Percentiles rank a stretch among this genome's conserved stretches.
Evolutionary conservation across 2,888 invertebrate species (phyloP).

Genomic region (Chalcosyrphus nemorum): DNA sequence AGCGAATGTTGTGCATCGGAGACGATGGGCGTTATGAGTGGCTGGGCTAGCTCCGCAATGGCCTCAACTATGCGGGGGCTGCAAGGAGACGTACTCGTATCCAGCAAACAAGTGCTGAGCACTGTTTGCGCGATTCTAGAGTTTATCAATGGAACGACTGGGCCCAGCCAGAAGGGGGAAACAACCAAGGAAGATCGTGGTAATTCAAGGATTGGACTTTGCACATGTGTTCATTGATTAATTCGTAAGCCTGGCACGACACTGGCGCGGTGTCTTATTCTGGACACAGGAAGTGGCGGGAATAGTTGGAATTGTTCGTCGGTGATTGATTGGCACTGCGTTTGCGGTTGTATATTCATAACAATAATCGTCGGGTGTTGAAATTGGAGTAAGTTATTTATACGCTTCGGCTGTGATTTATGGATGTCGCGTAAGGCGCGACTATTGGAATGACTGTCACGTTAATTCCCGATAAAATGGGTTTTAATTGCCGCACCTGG

Average conservation of each 20-base stretch:
- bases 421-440: constrained; percentile 71
- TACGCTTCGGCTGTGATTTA: constrained; percentile 60
- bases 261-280: constrained; percentile 70
- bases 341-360: constrained; percentile 53
- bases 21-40: constrained; percentile 67
- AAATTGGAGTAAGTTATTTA: constrained; percentile 72
- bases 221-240: constrained; percentile 63
- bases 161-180: constrained; percentile 2
- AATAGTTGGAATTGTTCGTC: constrained; percentile 64
- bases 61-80: neutral
- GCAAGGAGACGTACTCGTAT: constrained; percentile 22
- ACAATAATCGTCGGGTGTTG: constrained; percentile 63
- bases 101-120: constrained; percentile 59
- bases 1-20: constrained; percentile 66
- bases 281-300: constrained; percentile 65
- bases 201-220: constrained; percentile 70
- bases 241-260: constrained; percentile 70
- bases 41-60: constrained; percentile 6
- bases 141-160: constrained; percentile 59
- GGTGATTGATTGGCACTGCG: constrained; percentile 66
- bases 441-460: constrained; percentile 65
- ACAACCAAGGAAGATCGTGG: constrained; percentile 27
- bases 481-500: constrained; percentile 74
- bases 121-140: constrained; percentile 50
- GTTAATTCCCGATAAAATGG: constrained; percentile 66